These are phyloP conservation scores for Notolepis coatsorum DNA, from an alignment of 2,797 vertebrate genomes.

Conservation along the genomic window DNA sequence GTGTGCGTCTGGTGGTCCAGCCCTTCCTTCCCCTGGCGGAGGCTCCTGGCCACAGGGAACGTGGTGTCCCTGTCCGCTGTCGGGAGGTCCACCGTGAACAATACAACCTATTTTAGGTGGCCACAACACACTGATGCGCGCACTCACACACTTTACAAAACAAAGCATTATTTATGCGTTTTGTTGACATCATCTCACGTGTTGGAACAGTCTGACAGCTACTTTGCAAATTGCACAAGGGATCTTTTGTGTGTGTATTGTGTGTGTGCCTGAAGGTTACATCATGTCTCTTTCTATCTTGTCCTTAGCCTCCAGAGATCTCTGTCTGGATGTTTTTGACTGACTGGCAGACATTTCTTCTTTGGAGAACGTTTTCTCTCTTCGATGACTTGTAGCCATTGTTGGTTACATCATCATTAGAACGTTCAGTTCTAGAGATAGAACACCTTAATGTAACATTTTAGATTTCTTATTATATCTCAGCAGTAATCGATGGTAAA, in stretches of 20 bases:
- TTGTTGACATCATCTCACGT: conserved; percentile 71
- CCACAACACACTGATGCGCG: conserved; percentile 28
- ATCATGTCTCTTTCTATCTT: conserved; percentile 37
- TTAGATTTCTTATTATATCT: too few relatives aligned
- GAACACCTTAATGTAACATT: too few relatives aligned
- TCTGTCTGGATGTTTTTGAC: conserved; percentile 9
- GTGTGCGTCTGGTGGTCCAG: conserved; percentile 32
- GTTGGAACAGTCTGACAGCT: conserved; percentile 61
- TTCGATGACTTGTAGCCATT: too few relatives aligned
- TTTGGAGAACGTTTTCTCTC: too few relatives aligned
- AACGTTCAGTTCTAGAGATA: too few relatives aligned
- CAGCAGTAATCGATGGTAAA: too few relatives aligned
- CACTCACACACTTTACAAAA: neutral
- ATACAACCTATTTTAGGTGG: conserved; percentile 58
- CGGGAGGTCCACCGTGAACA: conserved; percentile 70
- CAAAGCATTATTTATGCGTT: conserved; percentile 48
- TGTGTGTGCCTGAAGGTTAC: conserved; percentile 35
- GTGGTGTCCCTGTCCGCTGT: conserved; percentile 60
- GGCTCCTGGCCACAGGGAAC: conserved; percentile 69
- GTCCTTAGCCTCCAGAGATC: conserved; percentile 15
- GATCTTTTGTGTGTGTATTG: conserved; percentile 47
- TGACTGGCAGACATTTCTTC: neutral
- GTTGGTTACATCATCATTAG: too few relatives aligned
- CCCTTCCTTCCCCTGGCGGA: conserved; percentile 67
- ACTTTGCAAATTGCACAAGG: conserved; percentile 63